Evolutionary conservation across 2,797 vertebrate species (phyloP).

Genomic region (Alca torda): DNA sequence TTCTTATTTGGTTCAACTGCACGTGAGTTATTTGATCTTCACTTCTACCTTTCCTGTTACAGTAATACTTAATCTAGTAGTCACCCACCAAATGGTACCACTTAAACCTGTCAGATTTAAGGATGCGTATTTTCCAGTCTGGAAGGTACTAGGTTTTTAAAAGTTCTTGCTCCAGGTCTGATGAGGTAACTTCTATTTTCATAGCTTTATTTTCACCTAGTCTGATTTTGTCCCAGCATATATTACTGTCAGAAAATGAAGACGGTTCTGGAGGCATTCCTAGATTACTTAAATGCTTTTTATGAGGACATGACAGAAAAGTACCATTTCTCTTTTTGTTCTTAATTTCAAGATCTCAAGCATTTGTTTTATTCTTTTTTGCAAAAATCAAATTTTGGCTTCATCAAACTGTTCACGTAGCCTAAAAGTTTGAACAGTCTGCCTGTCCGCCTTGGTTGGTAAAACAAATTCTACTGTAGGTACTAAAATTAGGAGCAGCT

Average conservation of each 20-base stretch:
- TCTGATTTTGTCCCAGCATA: not conserved
- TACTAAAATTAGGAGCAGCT: not conserved
- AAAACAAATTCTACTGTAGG: not conserved
- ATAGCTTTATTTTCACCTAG: not conserved
- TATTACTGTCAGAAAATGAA: not conserved
- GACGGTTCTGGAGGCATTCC: not conserved
- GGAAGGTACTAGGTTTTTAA: not conserved
- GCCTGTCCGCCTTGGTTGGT: not conserved
- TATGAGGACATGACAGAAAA: not conserved
- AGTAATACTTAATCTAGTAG: not conserved
- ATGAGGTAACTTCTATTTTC: not conserved
- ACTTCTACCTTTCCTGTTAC: not conserved
- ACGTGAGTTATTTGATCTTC: not conserved
- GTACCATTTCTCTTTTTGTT: not conserved
- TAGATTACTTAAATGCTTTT: not conserved
- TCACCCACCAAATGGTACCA: not conserved
- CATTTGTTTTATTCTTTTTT: not conserved
- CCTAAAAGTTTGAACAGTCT: not conserved
- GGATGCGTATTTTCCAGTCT: not conserved
- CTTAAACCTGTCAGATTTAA: not conserved
- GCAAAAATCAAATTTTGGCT: not conserved
- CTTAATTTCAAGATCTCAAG: not conserved
- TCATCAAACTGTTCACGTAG: not conserved
- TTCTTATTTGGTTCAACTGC: not conserved
- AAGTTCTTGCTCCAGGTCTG: not conserved